phyloP scores from a whole-genome alignment of 2,797 vertebrate genomes.

The Botia kubotai region DNA sequence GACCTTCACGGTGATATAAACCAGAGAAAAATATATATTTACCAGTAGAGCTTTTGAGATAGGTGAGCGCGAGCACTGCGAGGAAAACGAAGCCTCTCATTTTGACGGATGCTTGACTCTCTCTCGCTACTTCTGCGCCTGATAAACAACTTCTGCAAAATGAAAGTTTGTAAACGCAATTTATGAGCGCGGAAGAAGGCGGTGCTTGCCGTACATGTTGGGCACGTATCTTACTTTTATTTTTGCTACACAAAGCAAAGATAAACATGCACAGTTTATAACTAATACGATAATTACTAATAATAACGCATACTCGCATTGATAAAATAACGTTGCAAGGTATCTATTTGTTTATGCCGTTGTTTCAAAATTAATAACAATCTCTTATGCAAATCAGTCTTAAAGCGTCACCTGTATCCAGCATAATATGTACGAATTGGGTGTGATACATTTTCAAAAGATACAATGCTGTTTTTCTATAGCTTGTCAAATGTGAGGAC shows the following conservation, averaged over 20 bases:
- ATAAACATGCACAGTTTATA: neutral
- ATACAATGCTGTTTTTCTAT: neutral
- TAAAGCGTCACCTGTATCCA: constrained; percentile 38
- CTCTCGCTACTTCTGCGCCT: neutral
- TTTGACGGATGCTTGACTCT: neutral
- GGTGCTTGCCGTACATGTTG: constrained; percentile 13
- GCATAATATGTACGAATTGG: neutral
- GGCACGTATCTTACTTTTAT: too few relatives aligned
- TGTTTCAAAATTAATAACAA: neutral
- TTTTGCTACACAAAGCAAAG: neutral
- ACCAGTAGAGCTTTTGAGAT: constrained; percentile 43
- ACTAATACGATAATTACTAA: too few relatives aligned
- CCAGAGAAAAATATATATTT: constrained; percentile 40
- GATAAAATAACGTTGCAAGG: neutral
- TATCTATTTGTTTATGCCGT: neutral
- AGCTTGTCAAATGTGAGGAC: neutral
- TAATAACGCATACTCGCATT: too few relatives aligned
- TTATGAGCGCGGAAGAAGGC: constrained; percentile 42
- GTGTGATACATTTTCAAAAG: neutral
- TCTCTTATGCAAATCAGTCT: neutral
- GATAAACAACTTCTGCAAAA: constrained; percentile 9
- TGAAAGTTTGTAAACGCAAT: constrained; percentile 39
- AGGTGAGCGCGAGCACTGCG: constrained; percentile 16
- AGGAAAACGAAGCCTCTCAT: constrained; percentile 45
- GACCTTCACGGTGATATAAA: neutral